Percentiles rank a stretch among this genome's conserved stretches.
Evolutionary conservation across 2,888 invertebrate species (phyloP).

Genomic region (Chaetoderma sp.): DNA sequence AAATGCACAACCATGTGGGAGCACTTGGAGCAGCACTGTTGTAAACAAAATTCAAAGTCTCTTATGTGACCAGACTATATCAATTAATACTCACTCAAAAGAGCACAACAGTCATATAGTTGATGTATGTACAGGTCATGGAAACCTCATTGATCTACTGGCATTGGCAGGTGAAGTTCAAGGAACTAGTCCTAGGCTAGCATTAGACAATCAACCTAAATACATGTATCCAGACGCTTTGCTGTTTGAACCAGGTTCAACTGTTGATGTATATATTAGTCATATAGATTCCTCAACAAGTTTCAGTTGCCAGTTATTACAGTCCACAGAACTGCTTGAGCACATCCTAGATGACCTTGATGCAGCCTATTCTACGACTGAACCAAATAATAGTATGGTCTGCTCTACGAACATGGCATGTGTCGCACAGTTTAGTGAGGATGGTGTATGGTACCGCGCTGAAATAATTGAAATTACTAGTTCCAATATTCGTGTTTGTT

Average conservation of each 20-base stretch:
- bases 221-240: too few relatives aligned
- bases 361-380: neutral
- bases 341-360: too few relatives aligned
- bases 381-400: neutral
- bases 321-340: neutral
- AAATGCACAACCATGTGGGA: neutral
- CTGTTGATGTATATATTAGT: constrained; percentile 37
- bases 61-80: neutral
- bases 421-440: constrained; percentile 29
- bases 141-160: too few relatives aligned
- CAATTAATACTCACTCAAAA: too few relatives aligned
- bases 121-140: too few relatives aligned
- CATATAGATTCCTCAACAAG: constrained; percentile 43
- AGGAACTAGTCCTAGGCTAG: too few relatives aligned
- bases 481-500: constrained; percentile 42
- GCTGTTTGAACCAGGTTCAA: neutral
- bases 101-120: too few relatives aligned
- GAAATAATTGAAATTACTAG: constrained; percentile 36
- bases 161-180: too few relatives aligned
- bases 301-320: constrained; percentile 41
- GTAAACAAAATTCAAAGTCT: neutral
- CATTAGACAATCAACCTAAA: too few relatives aligned
- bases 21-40: neutral
- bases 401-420: constrained; percentile 39
- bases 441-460: constrained; percentile 23